Conservation (phyloP, 2,797 vertebrate species). For the Notolabrus celidotus region DNA sequence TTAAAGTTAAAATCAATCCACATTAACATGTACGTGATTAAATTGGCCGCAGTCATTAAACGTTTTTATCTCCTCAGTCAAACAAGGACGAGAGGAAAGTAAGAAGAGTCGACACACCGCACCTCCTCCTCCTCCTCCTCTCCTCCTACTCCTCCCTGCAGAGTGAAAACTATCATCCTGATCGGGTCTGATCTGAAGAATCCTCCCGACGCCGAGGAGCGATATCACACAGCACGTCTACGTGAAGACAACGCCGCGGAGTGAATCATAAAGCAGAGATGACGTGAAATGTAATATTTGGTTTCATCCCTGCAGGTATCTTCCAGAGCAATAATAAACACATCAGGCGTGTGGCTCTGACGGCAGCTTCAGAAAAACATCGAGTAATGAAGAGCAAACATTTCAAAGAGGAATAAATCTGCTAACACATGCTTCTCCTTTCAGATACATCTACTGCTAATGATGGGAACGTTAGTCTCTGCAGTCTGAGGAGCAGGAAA, state of each 20-base stretch:
- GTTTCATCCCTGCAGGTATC: background rate
- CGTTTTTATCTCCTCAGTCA: conserved; percentile 11
- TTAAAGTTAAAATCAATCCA: conserved; percentile 65
- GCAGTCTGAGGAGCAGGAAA: background rate
- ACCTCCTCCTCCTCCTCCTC: no score
- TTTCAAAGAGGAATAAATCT: conserved; percentile 4
- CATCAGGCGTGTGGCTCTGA: conserved; percentile 14
- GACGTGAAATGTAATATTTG: conserved; percentile 26
- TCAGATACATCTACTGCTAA: background rate
- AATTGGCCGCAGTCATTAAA: conserved; percentile 53
- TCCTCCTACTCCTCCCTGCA: background rate
- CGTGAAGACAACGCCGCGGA: conserved; percentile 19
- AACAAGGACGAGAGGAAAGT: conserved; percentile 14
- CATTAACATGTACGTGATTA: conserved; percentile 59
- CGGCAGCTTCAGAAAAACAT: conserved; percentile 6
- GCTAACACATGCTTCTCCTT: background rate
- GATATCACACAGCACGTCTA: no score
- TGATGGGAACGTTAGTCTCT: background rate
- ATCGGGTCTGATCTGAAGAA: conserved; percentile 13
- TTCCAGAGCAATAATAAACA: conserved; percentile 17
- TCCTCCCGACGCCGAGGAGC: no score
- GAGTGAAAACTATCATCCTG: background rate
- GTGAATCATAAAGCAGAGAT: conserved; percentile 28
- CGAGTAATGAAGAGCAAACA: conserved; percentile 13
- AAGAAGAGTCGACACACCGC: conserved; percentile 24